These are phyloP conservation scores for Mycetomoellerius zeteki DNA, from an alignment of 1,140 invertebrate species.

Conservation along the genomic window DNA sequence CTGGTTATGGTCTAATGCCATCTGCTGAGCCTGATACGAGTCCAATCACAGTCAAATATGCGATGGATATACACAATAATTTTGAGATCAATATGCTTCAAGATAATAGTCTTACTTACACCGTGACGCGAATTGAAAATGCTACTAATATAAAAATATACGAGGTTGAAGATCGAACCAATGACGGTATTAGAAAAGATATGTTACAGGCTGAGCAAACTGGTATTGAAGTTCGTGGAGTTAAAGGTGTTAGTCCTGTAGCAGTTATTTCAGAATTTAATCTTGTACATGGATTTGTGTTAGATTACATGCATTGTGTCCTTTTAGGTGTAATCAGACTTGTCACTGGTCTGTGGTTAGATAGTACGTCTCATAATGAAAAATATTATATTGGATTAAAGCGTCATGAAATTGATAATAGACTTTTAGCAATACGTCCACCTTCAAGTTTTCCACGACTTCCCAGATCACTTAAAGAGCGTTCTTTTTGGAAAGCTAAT, in stretches of 20 bases:
- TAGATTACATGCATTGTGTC: constrained; percentile 16
- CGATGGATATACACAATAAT: not conserved
- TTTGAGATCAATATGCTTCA: not conserved
- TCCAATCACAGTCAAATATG: not conserved
- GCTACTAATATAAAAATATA: constrained; percentile 10
- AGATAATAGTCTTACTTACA: constrained; percentile 16
- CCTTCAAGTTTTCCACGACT: not conserved
- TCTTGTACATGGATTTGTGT: not conserved
- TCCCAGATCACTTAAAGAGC: not conserved
- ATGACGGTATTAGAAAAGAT: constrained; percentile 4
- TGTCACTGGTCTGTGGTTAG: constrained; percentile 15
- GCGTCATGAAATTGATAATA: constrained; percentile 12
- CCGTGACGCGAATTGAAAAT: constrained; percentile 5
- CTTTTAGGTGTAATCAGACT: not conserved
- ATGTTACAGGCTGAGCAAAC: not conserved
- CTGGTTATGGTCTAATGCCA: not conserved
- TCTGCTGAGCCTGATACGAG: not conserved
- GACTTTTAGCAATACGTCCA: not conserved
- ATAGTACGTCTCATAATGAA: not conserved
- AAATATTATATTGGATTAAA: constrained; percentile 24
- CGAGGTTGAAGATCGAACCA: not conserved
- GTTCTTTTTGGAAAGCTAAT: constrained; percentile 10
- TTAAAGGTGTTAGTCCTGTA: constrained; percentile 1
- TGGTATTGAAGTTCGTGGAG: not conserved
- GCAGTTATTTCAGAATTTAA: not conserved